Evolutionary conservation across 2,113 vertebrate genomes (phyloP).

Genomic region (Narcine bancroftii): DNA sequence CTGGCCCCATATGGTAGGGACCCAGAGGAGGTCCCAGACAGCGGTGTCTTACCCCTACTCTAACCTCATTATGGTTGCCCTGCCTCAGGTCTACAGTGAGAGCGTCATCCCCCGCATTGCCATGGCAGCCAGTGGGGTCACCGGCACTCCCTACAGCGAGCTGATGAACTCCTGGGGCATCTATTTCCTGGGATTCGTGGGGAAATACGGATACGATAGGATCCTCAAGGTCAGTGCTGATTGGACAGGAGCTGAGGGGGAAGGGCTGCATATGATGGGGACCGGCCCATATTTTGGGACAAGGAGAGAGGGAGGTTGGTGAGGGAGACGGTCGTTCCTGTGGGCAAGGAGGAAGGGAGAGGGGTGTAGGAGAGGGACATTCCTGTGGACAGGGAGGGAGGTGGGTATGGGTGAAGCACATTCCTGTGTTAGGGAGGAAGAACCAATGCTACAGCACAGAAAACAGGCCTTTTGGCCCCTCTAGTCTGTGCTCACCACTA

Average conservation of each 20-base stretch:
- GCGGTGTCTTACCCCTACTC: too few relatives aligned
- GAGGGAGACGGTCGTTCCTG: too few relatives aligned
- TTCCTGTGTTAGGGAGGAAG: too few relatives aligned
- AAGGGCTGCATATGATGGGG: too few relatives aligned
- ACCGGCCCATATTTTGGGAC: too few relatives aligned
- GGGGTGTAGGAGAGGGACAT: background rate
- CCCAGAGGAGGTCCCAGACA: too few relatives aligned
- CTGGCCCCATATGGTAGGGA: too few relatives aligned
- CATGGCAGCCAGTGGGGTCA: slow-evolving; percentile 61
- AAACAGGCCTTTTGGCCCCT: too few relatives aligned
- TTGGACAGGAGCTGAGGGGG: too few relatives aligned
- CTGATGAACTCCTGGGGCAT: slow-evolving; percentile 68
- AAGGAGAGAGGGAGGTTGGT: too few relatives aligned
- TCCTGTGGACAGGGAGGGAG: background rate
- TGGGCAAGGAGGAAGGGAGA: background rate
- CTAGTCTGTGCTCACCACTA: too few relatives aligned
- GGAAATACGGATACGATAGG: slow-evolving; percentile 62
- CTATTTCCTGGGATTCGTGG: slow-evolving; percentile 62
- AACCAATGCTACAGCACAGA: too few relatives aligned
- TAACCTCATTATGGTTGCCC: slow-evolving; percentile 18
- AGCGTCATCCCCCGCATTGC: slow-evolving; percentile 59
- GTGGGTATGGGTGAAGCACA: background rate
- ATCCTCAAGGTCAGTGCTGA: slow-evolving; percentile 55
- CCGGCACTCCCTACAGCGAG: slow-evolving; percentile 60
- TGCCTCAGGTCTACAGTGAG: slow-evolving; percentile 55